Base-by-base conservation (phyloP, 1,140 invertebrate species). In the Sarcophaga peregrina region DNA sequence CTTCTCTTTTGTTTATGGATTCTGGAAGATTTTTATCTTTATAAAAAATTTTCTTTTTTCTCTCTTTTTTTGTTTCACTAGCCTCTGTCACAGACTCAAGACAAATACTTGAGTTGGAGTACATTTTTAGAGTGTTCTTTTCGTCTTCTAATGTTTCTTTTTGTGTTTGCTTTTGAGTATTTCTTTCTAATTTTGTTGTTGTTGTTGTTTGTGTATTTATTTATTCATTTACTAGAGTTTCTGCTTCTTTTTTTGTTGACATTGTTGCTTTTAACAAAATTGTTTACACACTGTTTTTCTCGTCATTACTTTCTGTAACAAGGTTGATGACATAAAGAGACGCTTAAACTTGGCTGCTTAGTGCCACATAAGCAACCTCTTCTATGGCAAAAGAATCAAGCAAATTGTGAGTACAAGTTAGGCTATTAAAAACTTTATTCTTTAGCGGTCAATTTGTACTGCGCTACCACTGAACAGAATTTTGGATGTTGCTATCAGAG, bases 231-330 rank as follows among this genome's bases (percentile, higher is more conserved):
- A 37, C 25, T 4, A 37, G n/a, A n/a, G n/a, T n/a, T n/a, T n/a
- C n/a, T 37, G 25, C 4, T 37, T 37, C 25, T 2, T 37, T 37
- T 37, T 37, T 37, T n/a, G 10, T 62, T 62, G 54, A 6, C 15
- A 20, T 68, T 68, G 62, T 68, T 68, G 62, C 17, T 68, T 68
- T 68, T 68, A 20, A 68, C 62, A 68, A 68, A 68, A 68, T 68
- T 20, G 62, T 68, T 58, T 68, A 68, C 62, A 68, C 4, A 37
- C 25, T 37, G 25, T 37, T 37, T 37, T 37, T 37, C 25, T 4
- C 25, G 25, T 37, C 4, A 37, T 37, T 37, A 37, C 25, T 37
- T 37, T 37, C 25, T 37, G 25, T 37, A 37, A 37, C 4, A 37
- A 37, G 1, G 4, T 37, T 37, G 25, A 37, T 4, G 25, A 37